A percentile compares a stretch with the other conserved stretches of the same genome.
Evolutionary conservation across 1,140 invertebrate species (phyloP).

Genomic region (Globodera ellingtonae): DNA sequence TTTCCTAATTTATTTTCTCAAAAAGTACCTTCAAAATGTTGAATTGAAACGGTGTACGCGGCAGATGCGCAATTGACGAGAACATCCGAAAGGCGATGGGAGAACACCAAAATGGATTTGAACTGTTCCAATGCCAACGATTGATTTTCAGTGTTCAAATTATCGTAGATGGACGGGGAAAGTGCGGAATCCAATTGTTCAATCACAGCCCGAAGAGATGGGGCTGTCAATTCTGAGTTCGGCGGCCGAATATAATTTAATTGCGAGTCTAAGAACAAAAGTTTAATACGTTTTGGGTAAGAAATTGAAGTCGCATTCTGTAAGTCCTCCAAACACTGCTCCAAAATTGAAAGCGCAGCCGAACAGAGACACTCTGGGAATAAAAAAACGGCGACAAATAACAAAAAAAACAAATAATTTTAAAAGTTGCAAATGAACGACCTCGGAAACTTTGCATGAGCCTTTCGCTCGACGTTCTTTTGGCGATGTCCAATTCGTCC

Average conservation of each 20-base stretch:
- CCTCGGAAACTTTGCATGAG: not conserved
- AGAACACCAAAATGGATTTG: conserved; percentile 39
- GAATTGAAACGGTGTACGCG: conserved; percentile 58
- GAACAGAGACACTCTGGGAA: conserved; percentile 69
- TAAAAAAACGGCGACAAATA: conserved; percentile 10
- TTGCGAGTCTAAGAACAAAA: conserved; percentile 18
- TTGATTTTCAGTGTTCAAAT: not conserved
- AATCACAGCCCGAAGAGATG: conserved; percentile 29
- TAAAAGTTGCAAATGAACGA: conserved; percentile 1
- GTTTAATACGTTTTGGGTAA: conserved; percentile 54
- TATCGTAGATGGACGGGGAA: not conserved
- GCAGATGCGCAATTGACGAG: conserved; percentile 54
- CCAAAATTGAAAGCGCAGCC: conserved; percentile 66
- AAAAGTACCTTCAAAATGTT: conserved; percentile 61
- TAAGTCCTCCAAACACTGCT: conserved; percentile 64
- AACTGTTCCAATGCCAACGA: not conserved
- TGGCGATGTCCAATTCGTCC: conserved; percentile 20
- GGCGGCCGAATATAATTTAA: too few species aligned
- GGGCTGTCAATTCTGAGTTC: conserved; percentile 45
- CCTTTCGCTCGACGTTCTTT: conserved; percentile 18
- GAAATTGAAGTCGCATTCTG: conserved; percentile 57
- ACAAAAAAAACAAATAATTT: conserved; percentile 31
- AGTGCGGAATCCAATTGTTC: conserved; percentile 30
- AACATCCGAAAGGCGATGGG: conserved; percentile 44
- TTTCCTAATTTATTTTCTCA: not conserved